Percentiles rank a stretch among this genome's conserved stretches.
phyloP scores from a whole-genome alignment of 2,888 invertebrate genomes.

The Synergus laeviventris region DNA sequence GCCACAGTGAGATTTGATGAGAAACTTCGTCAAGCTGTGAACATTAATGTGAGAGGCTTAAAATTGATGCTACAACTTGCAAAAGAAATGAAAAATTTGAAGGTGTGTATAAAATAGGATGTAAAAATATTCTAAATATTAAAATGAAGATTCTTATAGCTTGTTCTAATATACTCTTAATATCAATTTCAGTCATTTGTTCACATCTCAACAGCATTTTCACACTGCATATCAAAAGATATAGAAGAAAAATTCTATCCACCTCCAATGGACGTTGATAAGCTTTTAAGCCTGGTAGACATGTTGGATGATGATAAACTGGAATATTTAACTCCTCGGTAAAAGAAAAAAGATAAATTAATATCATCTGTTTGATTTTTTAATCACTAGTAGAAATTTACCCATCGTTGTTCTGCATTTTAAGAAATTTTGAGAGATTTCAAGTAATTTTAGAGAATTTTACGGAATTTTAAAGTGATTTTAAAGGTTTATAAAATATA shows the following conservation, averaged over 20 bases:
- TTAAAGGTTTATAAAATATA: too few relatives aligned
- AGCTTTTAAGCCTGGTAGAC: conserved; percentile 64
- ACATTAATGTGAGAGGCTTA: conserved; percentile 84
- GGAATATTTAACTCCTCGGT: conserved; percentile 64
- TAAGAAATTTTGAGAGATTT: too few relatives aligned
- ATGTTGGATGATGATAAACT: conserved; percentile 66
- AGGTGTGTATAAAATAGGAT: conserved; percentile 75
- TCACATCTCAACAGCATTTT: conserved; percentile 72
- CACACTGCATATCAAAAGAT: conserved; percentile 63
- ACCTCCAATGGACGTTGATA: conserved; percentile 61
- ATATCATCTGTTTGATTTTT: neutral
- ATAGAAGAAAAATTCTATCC: conserved; percentile 71
- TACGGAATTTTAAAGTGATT: too few relatives aligned
- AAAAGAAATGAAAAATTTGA: conserved; percentile 81
- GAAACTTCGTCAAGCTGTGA: conserved; percentile 80
- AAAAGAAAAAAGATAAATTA: conserved; percentile 50
- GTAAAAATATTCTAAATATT: neutral
- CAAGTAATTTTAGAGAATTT: too few relatives aligned
- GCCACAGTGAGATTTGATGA: conserved; percentile 88
- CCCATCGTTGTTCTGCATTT: too few relatives aligned
- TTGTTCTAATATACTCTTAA: neutral
- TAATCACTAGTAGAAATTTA: too few relatives aligned
- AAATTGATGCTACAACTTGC: conserved; percentile 81
- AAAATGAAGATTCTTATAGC: neutral
- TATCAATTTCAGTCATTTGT: conserved; percentile 66